Evolutionary conservation across 1,140 invertebrate genomes (phyloP).

Genomic region (Macrocentrus cingulum): DNA sequence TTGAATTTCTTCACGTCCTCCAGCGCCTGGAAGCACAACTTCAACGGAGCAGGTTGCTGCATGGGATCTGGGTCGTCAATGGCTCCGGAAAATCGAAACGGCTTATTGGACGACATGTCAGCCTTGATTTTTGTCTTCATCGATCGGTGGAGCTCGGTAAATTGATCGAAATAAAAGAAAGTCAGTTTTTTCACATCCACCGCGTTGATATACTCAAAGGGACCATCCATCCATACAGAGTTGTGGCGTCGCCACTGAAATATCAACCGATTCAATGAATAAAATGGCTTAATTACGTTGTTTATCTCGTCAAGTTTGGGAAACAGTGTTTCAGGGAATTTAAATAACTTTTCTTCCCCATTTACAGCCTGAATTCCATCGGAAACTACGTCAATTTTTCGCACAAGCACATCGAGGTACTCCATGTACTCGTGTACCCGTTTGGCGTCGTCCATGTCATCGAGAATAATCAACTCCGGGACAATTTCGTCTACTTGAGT

Average conservation of each 20-base stretch:
- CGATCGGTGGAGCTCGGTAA: slow-evolving; percentile 62
- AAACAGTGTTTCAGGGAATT: slow-evolving; percentile 67
- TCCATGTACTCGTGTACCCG: slow-evolving; percentile 50
- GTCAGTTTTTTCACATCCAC: slow-evolving; percentile 58
- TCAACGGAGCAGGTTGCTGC: slow-evolving; percentile 63
- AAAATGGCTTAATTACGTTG: slow-evolving; percentile 53
- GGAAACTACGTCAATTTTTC: slow-evolving; percentile 60
- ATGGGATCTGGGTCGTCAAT: slow-evolving; percentile 63
- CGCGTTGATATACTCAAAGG: slow-evolving; percentile 66
- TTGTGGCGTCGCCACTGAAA: slow-evolving; percentile 67
- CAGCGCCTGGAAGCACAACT: slow-evolving; percentile 60
- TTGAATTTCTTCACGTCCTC: slow-evolving; percentile 65
- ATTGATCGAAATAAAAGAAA: slow-evolving; percentile 54
- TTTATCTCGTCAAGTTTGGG: slow-evolving; percentile 64
- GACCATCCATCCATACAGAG: slow-evolving; percentile 70
- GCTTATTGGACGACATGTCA: slow-evolving; percentile 53
- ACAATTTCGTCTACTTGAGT: slow-evolving; percentile 62
- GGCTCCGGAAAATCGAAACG: slow-evolving; percentile 53
- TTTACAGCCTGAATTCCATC: slow-evolving; percentile 65
- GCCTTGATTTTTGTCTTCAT: slow-evolving; percentile 65
- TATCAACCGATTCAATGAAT: slow-evolving; percentile 53
- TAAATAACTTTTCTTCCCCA: slow-evolving; percentile 70
- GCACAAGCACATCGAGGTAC: slow-evolving; percentile 62
- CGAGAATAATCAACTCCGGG: slow-evolving; percentile 55
- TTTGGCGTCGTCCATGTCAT: slow-evolving; percentile 55